Base-by-base conservation (phyloP, 2,113 vertebrate genomes). In the Dissostichus mawsoni region DNA sequence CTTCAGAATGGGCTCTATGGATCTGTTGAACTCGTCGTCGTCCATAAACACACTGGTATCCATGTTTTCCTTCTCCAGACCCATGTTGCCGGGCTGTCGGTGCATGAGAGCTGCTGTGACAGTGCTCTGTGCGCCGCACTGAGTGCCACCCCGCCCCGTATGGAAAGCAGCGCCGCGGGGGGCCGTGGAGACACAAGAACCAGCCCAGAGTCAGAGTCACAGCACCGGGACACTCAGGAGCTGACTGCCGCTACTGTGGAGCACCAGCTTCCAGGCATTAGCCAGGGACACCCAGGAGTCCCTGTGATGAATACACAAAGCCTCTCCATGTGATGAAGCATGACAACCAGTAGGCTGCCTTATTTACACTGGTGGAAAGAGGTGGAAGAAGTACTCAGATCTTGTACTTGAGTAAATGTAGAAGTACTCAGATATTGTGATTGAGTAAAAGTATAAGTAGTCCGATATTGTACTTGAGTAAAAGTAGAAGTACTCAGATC, bases 41-140 rank as follows among this genome's bases (percentile, higher is more conserved):
- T 96, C 95, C 96, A 98, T 94, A 61, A 96, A 95, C 20, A 97
- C 94, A 56, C 95, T 95, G 2, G 94, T 94, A 61, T 97, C 96
- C 17, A 86, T 87, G 64, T 94, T 96, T 91, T 97, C 96, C n/a
- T 94, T 96, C 82, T 98, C 96, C 81, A 97, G 90, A 70, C 96
- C 97, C 97, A 98, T 98, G 81, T 75, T 88, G 61, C 48, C 33
- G 58, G 2, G 52, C 57, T 53, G 57, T 25, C 48, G 69, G 74
- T 13, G 56, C 67, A 7, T 41, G 66, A 75, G 76, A 75, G 74
- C 76, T 50, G 83, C 76, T 65, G 74, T 70, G 70, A 59, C 66
- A 69, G 71, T 58, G 71, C 53, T 20, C 61, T 66, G 57, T 59
- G 72, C 68, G 69, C 82, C 73, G 74, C 58, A 69, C 12, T 69